Evolutionary conservation across 2,888 invertebrate species (phyloP), one percentile per base, ranked within the genome.

Genomic region (Nesidiocoris tenuis): DNA sequence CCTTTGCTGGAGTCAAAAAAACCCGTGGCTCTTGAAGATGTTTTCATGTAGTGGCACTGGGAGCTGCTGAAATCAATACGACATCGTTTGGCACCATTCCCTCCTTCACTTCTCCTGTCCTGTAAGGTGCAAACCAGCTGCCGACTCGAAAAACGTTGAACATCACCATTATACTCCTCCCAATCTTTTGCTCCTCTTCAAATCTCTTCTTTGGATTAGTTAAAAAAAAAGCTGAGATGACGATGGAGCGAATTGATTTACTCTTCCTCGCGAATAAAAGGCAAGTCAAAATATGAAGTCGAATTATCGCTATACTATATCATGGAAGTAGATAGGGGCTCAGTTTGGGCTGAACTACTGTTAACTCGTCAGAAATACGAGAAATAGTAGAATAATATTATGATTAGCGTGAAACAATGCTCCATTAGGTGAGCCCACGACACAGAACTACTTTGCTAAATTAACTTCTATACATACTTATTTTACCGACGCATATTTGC

Each of bases 31-130:
- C 85, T 88, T 65, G 89, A 89, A 76, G 92, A 92, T 83, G 90
- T 92, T 81, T 93, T 92, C 83, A 93, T 92, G 92, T 93, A 91
- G 92, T 16, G n/a, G n/a, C n/a, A n/a, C n/a, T 12, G 39, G 39
- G 39, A 39, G 3, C 39, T n/a, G n/a, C n/a, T 39, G 39, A 39
- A 12, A 39, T 39, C 39, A 39, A 7, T 39, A 12, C 39, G 12
- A 12, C 12, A 39, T n/a, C n/a, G n/a, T n/a, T n/a, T n/a, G n/a
- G n/a, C n/a, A n/a, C n/a, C n/a, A n/a, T n/a, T n/a, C n/a, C n/a
- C n/a, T n/a, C n/a, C n/a, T n/a, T n/a, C n/a, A n/a, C n/a, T n/a
- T n/a, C 39, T 39, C 39, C 39, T 39, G 39, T 39, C 39, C 3
- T 39, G 5, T 39, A 3, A 3, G 5, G 39, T 39, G 12, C 39